Evolutionary conservation across 2,888 invertebrate genomes (phyloP), one percentile per base, ranked within the genome.

Genomic region (Andricus curvator): DNA sequence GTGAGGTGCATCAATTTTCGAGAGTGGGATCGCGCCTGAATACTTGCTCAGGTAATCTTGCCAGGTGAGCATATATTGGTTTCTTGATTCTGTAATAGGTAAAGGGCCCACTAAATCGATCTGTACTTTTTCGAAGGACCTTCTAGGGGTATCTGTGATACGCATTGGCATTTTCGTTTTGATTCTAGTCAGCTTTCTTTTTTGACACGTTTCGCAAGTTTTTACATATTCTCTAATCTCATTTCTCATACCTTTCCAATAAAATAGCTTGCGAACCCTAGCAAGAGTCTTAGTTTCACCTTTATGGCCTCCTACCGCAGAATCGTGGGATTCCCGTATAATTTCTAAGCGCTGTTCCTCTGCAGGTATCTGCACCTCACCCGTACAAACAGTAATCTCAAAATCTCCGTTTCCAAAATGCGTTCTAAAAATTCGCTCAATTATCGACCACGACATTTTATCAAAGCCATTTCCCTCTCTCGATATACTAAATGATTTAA

Each of bases 1-100:
- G n/a, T 64, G 64, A 15, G 64, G 64, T 15, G 64, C 22, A 25
- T 64, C 64, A 15, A 64, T 64, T 64, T 64, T 64, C 25, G 64
- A 64, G 5, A 64, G 4, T 11, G 29, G 64, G 15, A 64, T 25
- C 11, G 64, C 64, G 25, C 64, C 64, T 15, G 64, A 64, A 29
- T 64, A 64, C 15, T 64, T 64, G 6, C 64, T 64, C 15, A 64
- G 25, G 15, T 15, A 25, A 64, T 64, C 64, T 25, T 29, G 1
- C 29, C 22, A 41, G 11, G 11, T 41, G 41, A 41, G 51, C 20
- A 41, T 41, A 41, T 41, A 41, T 41, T 9, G 41, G 41, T 41
- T 41, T 41, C 41, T 11, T 1, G 41, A 41, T 11, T 41, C 41
- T 11, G 41, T 41, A 11, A 41, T 41, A 41, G 41, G 11, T 41